phyloP scores from a whole-genome alignment of 2,888 invertebrate genomes.

The Drosophila nigricruria region DNA sequence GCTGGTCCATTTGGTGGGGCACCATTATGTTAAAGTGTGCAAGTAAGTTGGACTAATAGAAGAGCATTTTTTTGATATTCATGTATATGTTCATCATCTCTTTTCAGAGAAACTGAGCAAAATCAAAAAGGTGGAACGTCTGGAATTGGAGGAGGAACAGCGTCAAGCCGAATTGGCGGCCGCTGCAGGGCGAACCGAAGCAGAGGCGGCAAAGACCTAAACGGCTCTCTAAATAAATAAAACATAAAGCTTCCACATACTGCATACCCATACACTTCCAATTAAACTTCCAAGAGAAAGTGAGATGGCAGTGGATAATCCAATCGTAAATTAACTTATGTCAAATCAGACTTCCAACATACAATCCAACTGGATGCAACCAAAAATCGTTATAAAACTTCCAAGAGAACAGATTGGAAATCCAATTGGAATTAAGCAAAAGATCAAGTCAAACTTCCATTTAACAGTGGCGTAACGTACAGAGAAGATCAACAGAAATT shows the following conservation, averaged over 20 bases:
- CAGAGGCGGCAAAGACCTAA: slow-evolving; percentile 67
- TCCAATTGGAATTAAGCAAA: slow-evolving; percentile 20
- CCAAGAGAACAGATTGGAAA: slow-evolving; percentile 39
- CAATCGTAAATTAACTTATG: slow-evolving; percentile 26
- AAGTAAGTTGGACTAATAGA: slow-evolving; percentile 87
- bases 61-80: background rate
- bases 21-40: slow-evolving; percentile 95
- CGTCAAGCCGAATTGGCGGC: slow-evolving; percentile 85
- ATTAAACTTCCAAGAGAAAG: slow-evolving; percentile 60
- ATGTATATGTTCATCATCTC: background rate
- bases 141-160: slow-evolving; percentile 86
- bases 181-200: slow-evolving; percentile 76
- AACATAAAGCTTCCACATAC: slow-evolving; percentile 57
- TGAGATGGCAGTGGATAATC: slow-evolving; percentile 26
- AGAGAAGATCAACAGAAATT: slow-evolving; percentile 25
- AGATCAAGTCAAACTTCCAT: slow-evolving; percentile 72
- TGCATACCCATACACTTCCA: slow-evolving; percentile 56
- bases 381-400: slow-evolving; percentile 55
- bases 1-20: slow-evolving; percentile 99
- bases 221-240: slow-evolving; percentile 25
- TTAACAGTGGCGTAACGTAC: slow-evolving; percentile 28
- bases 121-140: slow-evolving; percentile 86
- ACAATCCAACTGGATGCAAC: slow-evolving; percentile 21
- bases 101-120: slow-evolving; percentile 88
- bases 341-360: slow-evolving; percentile 62